phyloP scores from a whole-genome alignment of 2,113 vertebrate species.

The Tinamus guttatus region DNA sequence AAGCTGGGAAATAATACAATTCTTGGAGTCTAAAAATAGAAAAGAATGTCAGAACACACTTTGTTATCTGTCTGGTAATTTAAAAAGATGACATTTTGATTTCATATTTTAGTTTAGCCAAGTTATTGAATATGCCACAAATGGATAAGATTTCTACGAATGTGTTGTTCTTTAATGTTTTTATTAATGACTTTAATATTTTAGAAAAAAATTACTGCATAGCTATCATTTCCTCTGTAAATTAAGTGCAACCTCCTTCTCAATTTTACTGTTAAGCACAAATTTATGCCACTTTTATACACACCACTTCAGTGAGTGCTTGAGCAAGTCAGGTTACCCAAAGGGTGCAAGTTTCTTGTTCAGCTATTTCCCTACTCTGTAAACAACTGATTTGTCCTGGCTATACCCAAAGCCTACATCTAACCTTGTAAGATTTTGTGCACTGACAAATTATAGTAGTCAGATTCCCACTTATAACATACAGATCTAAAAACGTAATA shows the following conservation, averaged over 20 bases:
- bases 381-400: background rate
- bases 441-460: background rate
- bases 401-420: background rate
- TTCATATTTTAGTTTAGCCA: background rate
- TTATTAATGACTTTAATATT: background rate
- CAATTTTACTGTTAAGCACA: background rate
- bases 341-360: background rate
- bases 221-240: background rate
- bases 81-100: background rate
- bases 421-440: background rate
- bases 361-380: background rate
- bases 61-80: background rate
- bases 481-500: background rate
- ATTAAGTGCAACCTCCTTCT: background rate
- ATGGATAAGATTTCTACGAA: background rate
- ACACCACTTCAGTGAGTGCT: background rate
- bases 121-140: background rate
- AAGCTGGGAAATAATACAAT: slow-evolving; percentile 74
- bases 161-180: background rate
- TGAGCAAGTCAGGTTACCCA: background rate
- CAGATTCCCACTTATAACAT: background rate
- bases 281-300: background rate
- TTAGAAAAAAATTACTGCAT: background rate
- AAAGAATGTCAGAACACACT: background rate
- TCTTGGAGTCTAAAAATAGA: slow-evolving; percentile 75